Evolutionary conservation across 2,888 invertebrate species (phyloP), one percentile per base, ranked within the genome.

Genomic region (Hypomecis punctinalis): DNA sequence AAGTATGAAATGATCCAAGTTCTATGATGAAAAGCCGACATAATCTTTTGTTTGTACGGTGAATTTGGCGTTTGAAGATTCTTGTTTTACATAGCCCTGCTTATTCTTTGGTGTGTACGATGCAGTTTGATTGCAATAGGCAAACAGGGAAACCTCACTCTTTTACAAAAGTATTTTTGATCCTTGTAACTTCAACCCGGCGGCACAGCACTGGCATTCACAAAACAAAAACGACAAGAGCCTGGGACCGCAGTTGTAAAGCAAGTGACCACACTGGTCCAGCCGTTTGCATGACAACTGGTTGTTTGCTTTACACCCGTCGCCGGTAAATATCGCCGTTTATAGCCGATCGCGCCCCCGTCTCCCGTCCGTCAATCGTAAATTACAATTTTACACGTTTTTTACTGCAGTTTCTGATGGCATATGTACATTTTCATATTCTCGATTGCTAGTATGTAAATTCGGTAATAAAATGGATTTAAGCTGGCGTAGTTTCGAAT

Each of bases 341-440:
- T 72, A 66, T 61, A 55, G 48, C 48, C 63, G 48, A 64, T 64
- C 53, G 63, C 66, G 57, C 43, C 40, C 49, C 61, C 39, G 37
- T 58, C 52, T 48, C 61, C 23, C 48, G 66, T 60, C 52, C 62
- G 63, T 63, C 63, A 57, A 61, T 70, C 69, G 68, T 70, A 70
- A 72, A 72, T 67, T 61, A 66, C 56, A 54, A 65, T 70, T 74
- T 71, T 69, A 70, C 72, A 70, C 49, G 67, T 64, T 62, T 70
- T 69, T 69, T 70, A 68, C 66, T 56, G 62, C 67, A 52, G 61
- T 59, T 65, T 48, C 57, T 56, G 63, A 56, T 66, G 59, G 60
- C 60, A 55, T 67, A 64, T 67, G 62, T 66, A 62, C 62, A 58
- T 57, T 47, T 66, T 64, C 60, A 58, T 62, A 71, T 67, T 55